Conservation (phyloP, 2,113 vertebrate genomes). For the Nerophis ophidion region DNA sequence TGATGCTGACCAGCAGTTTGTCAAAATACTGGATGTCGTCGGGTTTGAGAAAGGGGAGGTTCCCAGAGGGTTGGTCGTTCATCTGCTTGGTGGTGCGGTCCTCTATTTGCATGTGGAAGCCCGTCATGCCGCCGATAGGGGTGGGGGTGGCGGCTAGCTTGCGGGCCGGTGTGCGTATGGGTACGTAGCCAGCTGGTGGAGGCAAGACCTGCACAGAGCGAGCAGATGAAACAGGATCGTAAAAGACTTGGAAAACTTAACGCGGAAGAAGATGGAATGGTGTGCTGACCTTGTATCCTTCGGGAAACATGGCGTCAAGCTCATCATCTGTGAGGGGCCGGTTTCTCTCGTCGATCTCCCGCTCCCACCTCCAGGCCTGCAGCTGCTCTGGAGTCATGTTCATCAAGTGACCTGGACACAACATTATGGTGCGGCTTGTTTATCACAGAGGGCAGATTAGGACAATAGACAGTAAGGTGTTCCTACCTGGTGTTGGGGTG, state of each 20-base stretch:
- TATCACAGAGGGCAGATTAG: background rate
- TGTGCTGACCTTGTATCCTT: slow-evolving; percentile 88
- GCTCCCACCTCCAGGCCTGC: slow-evolving; percentile 97
- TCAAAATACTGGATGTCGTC: slow-evolving; percentile 99
- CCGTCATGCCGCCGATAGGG: slow-evolving; percentile 93
- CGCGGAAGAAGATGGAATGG: background rate
- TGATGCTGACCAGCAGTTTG: slow-evolving; percentile 84
- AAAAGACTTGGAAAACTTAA: background rate
- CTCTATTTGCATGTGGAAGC: slow-evolving; percentile 97
- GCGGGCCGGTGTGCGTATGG: slow-evolving; percentile 94
- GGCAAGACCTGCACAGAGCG: slow-evolving; percentile 80
- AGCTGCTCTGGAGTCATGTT: slow-evolving; percentile 99
- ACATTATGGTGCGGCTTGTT: no score
- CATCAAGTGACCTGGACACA: slow-evolving; percentile 87
- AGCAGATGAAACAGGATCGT: background rate
- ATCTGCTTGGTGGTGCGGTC: slow-evolving; percentile 93
- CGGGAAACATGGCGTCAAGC: slow-evolving; percentile 97
- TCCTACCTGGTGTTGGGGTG: slow-evolving; percentile 89
- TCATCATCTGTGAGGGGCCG: slow-evolving; percentile 96
- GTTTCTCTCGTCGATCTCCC: slow-evolving; percentile 97
- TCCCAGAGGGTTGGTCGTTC: slow-evolving; percentile 96
- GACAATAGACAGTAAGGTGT: background rate
- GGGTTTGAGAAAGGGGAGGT: slow-evolving; percentile 96
- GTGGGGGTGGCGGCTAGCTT: slow-evolving; percentile 97
- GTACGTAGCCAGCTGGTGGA: slow-evolving; percentile 94